Evolutionary conservation across 2,797 vertebrate species (phyloP), one percentile per base, ranked within the genome.

Genomic region (Sebastolobus altivelis): DNA sequence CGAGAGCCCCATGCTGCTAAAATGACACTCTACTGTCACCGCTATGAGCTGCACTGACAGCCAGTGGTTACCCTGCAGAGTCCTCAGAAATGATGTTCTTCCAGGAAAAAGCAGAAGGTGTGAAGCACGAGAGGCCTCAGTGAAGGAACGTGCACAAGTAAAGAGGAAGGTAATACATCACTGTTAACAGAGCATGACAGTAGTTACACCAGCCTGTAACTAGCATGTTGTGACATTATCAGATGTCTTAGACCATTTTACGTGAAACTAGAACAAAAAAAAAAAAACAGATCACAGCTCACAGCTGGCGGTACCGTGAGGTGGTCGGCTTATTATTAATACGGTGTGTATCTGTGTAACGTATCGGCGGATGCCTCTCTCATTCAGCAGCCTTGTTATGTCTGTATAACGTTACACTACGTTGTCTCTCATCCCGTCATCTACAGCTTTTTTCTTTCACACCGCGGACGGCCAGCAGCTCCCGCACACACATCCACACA

Each of bases 1-100:
- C 70, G 65, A 83, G 75, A 82, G 77, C 72, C 69, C 37, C 81
- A 75, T 83, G 75, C 78, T 79, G 83, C 65, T 82, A 20, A 79
- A 87, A 84, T 78, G 65, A 82, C 67, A 70, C 68, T 75, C 27
- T 11, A 61, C 71, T 81, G 80, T 85, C 77, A 73, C 10, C 0
- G 6, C 68, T 22, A 31, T 54, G 31, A 66, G 61, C 65, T 20
- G 54, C 77, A 40, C 29, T 71, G 81, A 86, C 72, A 80, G 82
- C 49, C 65, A 73, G 56, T 60, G 68, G 71, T 46, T 68, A 65
- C 37, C 58, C 74, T 43, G 62, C 22, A 10, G 78, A 61, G 61
- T 73, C 37, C 60, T 62, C 65, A 60, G 67, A 46, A 85, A 79
- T 46, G 5, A 71, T 33, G 9, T 27, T 70, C 49, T 63, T 13